Evolutionary conservation across 1,140 invertebrate genomes (phyloP).

Genomic region (Nilaparvata lugens): DNA sequence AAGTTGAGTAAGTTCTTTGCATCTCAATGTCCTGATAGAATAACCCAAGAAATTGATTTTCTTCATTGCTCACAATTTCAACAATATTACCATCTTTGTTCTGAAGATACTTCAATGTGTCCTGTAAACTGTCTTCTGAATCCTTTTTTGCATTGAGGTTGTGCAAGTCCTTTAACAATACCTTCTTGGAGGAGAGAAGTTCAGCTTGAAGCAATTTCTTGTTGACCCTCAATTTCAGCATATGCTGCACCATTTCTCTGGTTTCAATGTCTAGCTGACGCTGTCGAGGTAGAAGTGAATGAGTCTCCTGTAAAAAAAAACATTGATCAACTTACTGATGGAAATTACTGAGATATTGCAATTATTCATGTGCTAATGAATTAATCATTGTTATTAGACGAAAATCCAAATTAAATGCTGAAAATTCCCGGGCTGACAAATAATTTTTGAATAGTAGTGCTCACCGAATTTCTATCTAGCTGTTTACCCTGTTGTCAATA

Average conservation of each 20-base stretch:
- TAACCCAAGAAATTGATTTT: slow-evolving; percentile 2
- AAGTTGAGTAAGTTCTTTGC: neutral
- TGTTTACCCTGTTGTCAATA: too few relatives aligned
- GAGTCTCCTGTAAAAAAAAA: neutral
- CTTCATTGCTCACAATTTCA: neutral
- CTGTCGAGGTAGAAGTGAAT: slow-evolving; percentile 3
- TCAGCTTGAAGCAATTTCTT: neutral
- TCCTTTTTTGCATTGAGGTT: neutral
- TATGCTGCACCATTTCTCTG: slow-evolving; percentile 1
- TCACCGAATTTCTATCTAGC: too few relatives aligned
- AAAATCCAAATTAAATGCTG: too few relatives aligned
- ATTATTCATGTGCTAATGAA: too few relatives aligned
- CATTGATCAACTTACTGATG: too few relatives aligned
- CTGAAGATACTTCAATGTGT: neutral
- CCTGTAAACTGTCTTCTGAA: neutral
- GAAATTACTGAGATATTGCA: too few relatives aligned
- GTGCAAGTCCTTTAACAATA: neutral
- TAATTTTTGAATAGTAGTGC: too few relatives aligned
- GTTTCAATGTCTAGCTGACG: neutral
- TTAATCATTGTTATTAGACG: too few relatives aligned
- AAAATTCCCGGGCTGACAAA: too few relatives aligned
- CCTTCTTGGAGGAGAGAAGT: neutral
- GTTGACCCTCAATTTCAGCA: slow-evolving; percentile 1
- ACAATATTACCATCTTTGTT: slow-evolving; percentile 1
- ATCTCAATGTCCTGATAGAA: neutral